Evolutionary conservation across 1,140 invertebrate species (phyloP).

Genomic region (Pachypeltis micranthus): DNA sequence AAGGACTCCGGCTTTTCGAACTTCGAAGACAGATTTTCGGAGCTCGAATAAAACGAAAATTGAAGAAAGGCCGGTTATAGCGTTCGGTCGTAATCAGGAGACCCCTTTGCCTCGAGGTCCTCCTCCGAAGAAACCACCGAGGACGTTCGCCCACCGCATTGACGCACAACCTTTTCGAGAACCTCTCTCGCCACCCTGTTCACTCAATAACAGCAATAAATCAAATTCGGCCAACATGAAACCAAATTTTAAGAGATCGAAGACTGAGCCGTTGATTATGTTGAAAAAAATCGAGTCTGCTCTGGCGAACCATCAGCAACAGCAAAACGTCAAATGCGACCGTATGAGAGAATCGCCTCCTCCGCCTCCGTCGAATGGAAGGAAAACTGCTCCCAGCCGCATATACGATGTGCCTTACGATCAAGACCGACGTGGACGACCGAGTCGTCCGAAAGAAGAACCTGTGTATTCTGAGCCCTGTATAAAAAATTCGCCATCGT

Average conservation of each 20-base stretch:
- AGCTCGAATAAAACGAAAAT: neutral
- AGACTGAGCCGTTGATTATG: constrained; percentile 29
- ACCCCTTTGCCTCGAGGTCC: constrained; percentile 50
- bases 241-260: constrained; percentile 16
- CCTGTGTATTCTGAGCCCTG: neutral
- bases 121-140: constrained; percentile 56
- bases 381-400: constrained; percentile 1
- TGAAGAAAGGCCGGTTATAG: constrained; percentile 33
- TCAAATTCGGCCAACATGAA: neutral
- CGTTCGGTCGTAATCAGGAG: constrained; percentile 46
- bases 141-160: constrained; percentile 44
- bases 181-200: neutral
- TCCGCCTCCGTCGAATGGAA: constrained; percentile 8
- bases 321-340: constrained; percentile 9
- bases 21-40: neutral
- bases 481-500: neutral
- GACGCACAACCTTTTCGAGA: constrained; percentile 1
- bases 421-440: neutral
- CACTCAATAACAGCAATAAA: constrained; percentile 12
- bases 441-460: neutral
- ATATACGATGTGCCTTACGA: constrained; percentile 3
- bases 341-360: neutral
- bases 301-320: constrained; percentile 13
- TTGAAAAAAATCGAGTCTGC: constrained; percentile 26
- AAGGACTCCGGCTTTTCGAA: neutral